A percentile compares a stretch with the other conserved stretches of the same genome.
Evolutionary conservation across 2,888 invertebrate species (phyloP).

Genomic region (Parascotia fuliginaria): DNA sequence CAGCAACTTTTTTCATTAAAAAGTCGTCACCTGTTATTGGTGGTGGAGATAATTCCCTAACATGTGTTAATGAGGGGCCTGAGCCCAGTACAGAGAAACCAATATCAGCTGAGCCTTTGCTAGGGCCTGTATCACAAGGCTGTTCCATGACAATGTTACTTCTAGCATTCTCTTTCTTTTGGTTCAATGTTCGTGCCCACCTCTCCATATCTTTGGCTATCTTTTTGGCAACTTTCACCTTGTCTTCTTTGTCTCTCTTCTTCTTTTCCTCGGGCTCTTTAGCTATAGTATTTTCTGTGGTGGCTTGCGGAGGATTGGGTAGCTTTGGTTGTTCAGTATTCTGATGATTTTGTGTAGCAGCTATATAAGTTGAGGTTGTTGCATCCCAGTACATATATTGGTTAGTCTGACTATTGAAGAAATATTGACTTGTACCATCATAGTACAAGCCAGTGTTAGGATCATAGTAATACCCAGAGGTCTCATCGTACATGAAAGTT

Average conservation of each 20-base stretch:
- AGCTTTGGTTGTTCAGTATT: slow-evolving; percentile 69
- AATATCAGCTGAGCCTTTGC: slow-evolving; percentile 94
- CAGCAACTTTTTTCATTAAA: slow-evolving; percentile 73
- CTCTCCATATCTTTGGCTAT: slow-evolving; percentile 95
- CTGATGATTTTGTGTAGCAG: slow-evolving; percentile 74
- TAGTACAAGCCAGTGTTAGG: slow-evolving; percentile 97
- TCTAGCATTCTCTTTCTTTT: slow-evolving; percentile 92
- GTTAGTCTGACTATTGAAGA: slow-evolving; percentile 95
- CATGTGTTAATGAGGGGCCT: slow-evolving; percentile 72
- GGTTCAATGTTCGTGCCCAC: slow-evolving; percentile 99
- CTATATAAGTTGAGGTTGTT: slow-evolving; percentile 87
- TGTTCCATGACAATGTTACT: slow-evolving; percentile 79
- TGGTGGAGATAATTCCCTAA: slow-evolving; percentile 70
- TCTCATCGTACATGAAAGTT: slow-evolving; percentile 96
- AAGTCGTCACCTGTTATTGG: slow-evolving; percentile 66
- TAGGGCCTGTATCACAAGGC: slow-evolving; percentile 75
- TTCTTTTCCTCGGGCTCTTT: slow-evolving; percentile 85
- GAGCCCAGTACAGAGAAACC: slow-evolving; percentile 97
- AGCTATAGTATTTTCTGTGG: slow-evolving; percentile 63
- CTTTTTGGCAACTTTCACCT: slow-evolving; percentile 98
- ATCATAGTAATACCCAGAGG: slow-evolving; percentile 98
- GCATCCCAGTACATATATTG: slow-evolving; percentile 98
- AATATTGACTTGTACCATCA: slow-evolving; percentile 98
- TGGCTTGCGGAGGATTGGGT: slow-evolving; percentile 59
- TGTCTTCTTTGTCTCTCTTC: slow-evolving; percentile 94